Conservation (phyloP, 2,888 invertebrate species). For the Xylophagus ater region DNA sequence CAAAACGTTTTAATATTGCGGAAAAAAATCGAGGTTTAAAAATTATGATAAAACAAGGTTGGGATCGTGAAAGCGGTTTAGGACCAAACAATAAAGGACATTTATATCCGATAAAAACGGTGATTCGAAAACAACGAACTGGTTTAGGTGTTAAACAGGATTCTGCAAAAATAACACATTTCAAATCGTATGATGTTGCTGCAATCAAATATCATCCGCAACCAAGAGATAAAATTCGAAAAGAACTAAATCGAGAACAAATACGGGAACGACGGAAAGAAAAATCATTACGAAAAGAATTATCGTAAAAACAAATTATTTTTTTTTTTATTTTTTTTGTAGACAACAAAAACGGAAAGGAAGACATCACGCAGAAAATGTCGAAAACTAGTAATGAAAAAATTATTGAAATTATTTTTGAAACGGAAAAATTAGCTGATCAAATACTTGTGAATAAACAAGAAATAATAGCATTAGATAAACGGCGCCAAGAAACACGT, state of each 20-base stretch:
- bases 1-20: constrained; percentile 43
- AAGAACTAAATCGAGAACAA: no score
- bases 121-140: constrained; percentile 58
- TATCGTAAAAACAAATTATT: no score
- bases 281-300: no score
- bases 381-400: no score
- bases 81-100: constrained; percentile 60
- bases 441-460: constrained; percentile 34
- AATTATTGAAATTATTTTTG: constrained; percentile 30
- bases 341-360: no score
- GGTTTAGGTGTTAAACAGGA: constrained; percentile 54
- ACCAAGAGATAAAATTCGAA: no score
- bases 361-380: no score
- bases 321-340: no score
- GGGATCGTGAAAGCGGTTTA: constrained; percentile 63
- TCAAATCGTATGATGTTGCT: constrained; percentile 43
- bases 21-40: constrained; percentile 62
- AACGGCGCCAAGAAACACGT: constrained; percentile 31
- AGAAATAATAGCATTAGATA: constrained; percentile 32
- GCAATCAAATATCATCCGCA: constrained; percentile 41
- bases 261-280: no score
- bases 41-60: constrained; percentile 64
- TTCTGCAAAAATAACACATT: constrained; percentile 50
- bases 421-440: constrained; percentile 35
- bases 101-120: constrained; percentile 65